These are phyloP conservation scores for Drosophila quinaria DNA, from an alignment of 2,888 invertebrate genomes.

Conservation along the genomic window DNA sequence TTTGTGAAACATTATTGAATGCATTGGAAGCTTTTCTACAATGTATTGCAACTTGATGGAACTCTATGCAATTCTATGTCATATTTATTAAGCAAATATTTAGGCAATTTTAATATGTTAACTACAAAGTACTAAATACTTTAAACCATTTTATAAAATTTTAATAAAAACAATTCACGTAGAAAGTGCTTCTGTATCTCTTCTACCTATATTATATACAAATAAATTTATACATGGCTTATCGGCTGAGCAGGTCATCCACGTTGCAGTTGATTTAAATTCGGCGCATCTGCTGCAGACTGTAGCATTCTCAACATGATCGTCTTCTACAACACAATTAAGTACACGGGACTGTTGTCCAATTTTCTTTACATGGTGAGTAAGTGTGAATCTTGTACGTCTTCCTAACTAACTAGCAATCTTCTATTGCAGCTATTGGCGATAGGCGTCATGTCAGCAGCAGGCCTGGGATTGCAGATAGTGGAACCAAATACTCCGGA, in stretches of 20 bases:
- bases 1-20: constrained; percentile 62
- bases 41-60: constrained; percentile 59
- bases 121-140: constrained; percentile 55
- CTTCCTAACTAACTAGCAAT: background rate
- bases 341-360: constrained; percentile 74
- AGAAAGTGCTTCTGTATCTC: constrained; percentile 2
- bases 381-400: background rate
- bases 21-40: constrained; percentile 45
- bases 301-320: constrained; percentile 68
- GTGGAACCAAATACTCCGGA: constrained; percentile 78
- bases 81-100: constrained; percentile 68
- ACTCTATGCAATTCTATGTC: constrained; percentile 70
- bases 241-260: constrained; percentile 42
- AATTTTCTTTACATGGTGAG: constrained; percentile 80
- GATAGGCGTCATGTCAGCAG: constrained; percentile 69
- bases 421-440: constrained; percentile 67
- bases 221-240: constrained; percentile 37
- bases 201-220: constrained; percentile 15
- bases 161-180: constrained; percentile 47
- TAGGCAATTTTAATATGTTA: constrained; percentile 62
- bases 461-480: constrained; percentile 70
- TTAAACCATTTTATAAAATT: constrained; percentile 55
- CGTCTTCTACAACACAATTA: constrained; percentile 73
- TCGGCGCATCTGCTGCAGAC: constrained; percentile 36
- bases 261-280: constrained; percentile 56